phyloP scores from a whole-genome alignment of 2,888 invertebrate genomes.

The Aleiodes alternator region DNA sequence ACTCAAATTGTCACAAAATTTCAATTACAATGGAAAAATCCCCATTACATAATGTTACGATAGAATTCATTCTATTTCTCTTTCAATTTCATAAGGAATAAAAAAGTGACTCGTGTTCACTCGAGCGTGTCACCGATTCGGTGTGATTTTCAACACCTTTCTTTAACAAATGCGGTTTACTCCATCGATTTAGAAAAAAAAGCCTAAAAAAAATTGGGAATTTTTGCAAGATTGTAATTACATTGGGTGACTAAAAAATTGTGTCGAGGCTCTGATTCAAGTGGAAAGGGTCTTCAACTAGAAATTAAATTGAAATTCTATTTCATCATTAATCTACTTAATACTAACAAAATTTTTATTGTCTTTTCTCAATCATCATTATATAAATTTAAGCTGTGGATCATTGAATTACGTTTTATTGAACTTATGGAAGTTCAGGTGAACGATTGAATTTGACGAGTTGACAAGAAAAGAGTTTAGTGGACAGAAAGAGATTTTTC shows the following conservation, averaged over 20 bases:
- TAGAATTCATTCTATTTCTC: too few relatives aligned
- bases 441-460: not conserved
- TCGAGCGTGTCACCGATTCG: slow-evolving; percentile 5
- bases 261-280: slow-evolving; percentile 24
- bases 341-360: not conserved
- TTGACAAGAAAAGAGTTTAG: slow-evolving; percentile 1
- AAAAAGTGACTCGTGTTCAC: not conserved
- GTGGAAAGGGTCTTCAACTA: not conserved
- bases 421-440: slow-evolving; percentile 1
- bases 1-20: too few relatives aligned
- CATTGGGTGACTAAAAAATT: not conserved
- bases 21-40: too few relatives aligned
- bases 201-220: not conserved
- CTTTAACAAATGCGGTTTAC: not conserved
- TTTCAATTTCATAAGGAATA: not conserved
- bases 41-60: too few relatives aligned
- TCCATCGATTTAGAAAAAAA: not conserved
- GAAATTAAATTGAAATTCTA: not conserved
- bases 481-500: slow-evolving; percentile 1
- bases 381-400: not conserved
- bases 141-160: slow-evolving; percentile 4
- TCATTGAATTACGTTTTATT: not conserved
- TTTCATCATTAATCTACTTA: not conserved
- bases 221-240: not conserved
- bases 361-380: not conserved